phyloP scores from a whole-genome alignment of 1,140 invertebrate genomes.

The silkworm (Bombyx mori) region DNA sequence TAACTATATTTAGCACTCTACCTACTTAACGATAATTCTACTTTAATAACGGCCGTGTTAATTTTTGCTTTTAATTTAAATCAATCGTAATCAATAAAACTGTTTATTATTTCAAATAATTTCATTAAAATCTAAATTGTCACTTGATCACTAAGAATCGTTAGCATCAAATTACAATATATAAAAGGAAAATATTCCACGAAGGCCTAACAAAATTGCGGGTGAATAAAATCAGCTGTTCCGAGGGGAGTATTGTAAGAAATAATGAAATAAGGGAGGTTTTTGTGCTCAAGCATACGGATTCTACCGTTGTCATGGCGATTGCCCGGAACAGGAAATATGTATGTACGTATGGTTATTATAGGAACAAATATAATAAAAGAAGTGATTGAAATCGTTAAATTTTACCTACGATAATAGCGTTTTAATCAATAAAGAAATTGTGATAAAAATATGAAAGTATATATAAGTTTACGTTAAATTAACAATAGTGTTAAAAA shows the following conservation, averaged over 20 bases:
- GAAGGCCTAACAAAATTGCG: slow-evolving; percentile 16
- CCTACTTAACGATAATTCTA: slow-evolving; percentile 23
- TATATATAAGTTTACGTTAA: too few species aligned
- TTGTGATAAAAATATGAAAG: not conserved
- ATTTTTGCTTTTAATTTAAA: not conserved
- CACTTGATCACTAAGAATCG: not conserved
- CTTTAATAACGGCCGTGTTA: slow-evolving; percentile 18
- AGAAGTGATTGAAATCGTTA: not conserved
- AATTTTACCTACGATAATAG: not conserved
- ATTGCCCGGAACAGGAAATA: slow-evolving; percentile 21
- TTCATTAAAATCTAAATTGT: not conserved
- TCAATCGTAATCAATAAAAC: not conserved
- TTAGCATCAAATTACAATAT: too few species aligned
- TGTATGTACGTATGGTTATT: slow-evolving; percentile 12
- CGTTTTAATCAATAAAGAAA: not conserved
- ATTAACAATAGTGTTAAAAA: too few species aligned
- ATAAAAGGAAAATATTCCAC: not conserved
- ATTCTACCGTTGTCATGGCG: slow-evolving; percentile 33
- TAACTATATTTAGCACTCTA: slow-evolving; percentile 23
- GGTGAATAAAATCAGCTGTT: slow-evolving; percentile 58
- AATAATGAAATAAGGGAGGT: slow-evolving; percentile 6
- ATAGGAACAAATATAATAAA: slow-evolving; percentile 3
- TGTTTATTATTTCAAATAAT: not conserved
- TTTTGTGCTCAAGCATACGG: slow-evolving; percentile 2
- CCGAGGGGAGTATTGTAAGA: slow-evolving; percentile 28